Percentiles rank a stretch among this genome's conserved stretches.
Conservation (phyloP, 2,797 vertebrate genomes). For the Hyperoplus immaculatus region DNA sequence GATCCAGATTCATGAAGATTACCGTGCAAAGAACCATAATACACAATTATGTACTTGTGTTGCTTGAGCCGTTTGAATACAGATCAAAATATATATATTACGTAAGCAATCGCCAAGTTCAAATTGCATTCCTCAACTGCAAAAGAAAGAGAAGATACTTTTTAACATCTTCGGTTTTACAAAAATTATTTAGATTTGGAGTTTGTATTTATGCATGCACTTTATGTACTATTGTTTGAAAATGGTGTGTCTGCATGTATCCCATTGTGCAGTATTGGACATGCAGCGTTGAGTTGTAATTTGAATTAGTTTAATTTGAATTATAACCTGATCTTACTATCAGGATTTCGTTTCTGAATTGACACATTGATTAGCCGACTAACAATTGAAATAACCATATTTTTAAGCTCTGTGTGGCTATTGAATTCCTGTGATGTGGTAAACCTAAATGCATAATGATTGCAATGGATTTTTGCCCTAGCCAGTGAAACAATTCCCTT, state of each 20-base stretch:
- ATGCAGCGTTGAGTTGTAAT: neutral
- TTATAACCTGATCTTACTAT: neutral
- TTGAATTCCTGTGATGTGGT: too few relatives aligned
- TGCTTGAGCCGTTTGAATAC: neutral
- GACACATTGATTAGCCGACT: neutral
- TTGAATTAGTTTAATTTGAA: neutral
- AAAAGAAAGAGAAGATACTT: neutral
- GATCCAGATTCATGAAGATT: conserved; percentile 29
- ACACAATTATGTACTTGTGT: conserved; percentile 6
- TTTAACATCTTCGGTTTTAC: neutral
- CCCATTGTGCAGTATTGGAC: neutral
- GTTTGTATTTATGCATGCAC: neutral
- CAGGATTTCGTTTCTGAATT: neutral
- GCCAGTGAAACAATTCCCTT: neutral
- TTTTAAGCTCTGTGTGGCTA: neutral
- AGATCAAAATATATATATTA: neutral
- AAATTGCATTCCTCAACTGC: neutral
- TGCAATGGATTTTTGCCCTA: neutral
- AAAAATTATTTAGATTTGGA: neutral
- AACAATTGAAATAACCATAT: neutral
- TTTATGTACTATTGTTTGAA: neutral
- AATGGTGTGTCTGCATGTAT: neutral
- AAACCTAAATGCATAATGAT: neutral
- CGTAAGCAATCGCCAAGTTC: conserved; percentile 1
- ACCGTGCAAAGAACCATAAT: neutral